Base-by-base conservation (phyloP, 2,797 vertebrate genomes). In the Tragelaphus oryx region DNA sequence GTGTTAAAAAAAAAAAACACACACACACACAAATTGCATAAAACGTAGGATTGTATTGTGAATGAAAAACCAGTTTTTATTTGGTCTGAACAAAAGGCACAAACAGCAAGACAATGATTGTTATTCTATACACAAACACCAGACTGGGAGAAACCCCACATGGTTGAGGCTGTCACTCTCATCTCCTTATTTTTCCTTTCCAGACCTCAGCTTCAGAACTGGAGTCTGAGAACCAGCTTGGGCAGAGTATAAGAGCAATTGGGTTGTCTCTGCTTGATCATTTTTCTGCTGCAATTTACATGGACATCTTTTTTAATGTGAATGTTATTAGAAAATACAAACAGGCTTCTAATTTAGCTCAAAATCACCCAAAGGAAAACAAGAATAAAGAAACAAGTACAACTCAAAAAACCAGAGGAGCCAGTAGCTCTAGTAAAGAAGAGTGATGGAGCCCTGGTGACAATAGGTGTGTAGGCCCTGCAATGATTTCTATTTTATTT, bases 61-160 rank as follows among this genome's bases (percentile, higher is more conserved):
- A 88, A 54, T 91, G 59, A 86, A 68, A 71, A 92, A 84, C 5
- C 54, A 57, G 41, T 93, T 95, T 95, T 83, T 41, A 76, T 95
- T 93, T 89, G 12, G 18, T 92, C 54, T 95, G 71, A 95, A 81
- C 9, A 82, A 78, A 93, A 93, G 74, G 44, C 46, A 87, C 74
- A 95, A 86, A 93, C 75, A 90, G 20, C 71, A 60, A 88, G 59
- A 93, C 41, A 28, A 33, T 26, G 28, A 11, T 24, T 12, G n/a
- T 65, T 48, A 71, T 52, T 79, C 54, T 30, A 4, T 3, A 55
- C n/a, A 88, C 84, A 96, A 95, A 93, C 62, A 95, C 30, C 84
- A 96, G 48, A 74, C 44, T 46, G 57, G 60, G 60, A 50, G 50
- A 92, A 91, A 57, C 6, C 26, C 41, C 55, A 37, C 1, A 5